These are phyloP conservation scores for Coryphaenoides rupestris DNA, from an alignment of 2,113 vertebrate species.

Conservation along the genomic window DNA sequence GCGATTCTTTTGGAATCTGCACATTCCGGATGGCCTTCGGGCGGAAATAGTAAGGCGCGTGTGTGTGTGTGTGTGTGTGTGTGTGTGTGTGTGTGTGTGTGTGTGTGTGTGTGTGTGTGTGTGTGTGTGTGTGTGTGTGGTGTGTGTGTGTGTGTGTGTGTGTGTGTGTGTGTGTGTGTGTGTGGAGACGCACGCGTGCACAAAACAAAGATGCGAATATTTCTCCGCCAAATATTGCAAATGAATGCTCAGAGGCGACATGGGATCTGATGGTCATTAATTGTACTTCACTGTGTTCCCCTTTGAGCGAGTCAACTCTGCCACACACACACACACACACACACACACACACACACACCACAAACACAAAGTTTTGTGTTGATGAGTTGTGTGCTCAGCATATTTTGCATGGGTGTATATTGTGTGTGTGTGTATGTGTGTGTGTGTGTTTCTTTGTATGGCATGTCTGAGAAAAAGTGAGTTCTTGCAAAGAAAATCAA, in stretches of 20 bases:
- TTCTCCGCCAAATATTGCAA: slow-evolving; percentile 63
- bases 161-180: neutral
- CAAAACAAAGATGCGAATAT: slow-evolving; percentile 47
- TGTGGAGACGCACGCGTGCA: neutral
- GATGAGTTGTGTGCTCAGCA: neutral
- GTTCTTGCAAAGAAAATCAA: no score
- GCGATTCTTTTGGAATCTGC: slow-evolving; percentile 65
- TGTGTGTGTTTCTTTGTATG: neutral
- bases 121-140: neutral
- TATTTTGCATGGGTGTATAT: neutral
- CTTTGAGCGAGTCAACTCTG: slow-evolving; percentile 26
- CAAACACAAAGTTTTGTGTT: slow-evolving; percentile 7
- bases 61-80: no score
- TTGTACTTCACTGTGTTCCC: slow-evolving; percentile 34
- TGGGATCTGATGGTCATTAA: slow-evolving; percentile 54
- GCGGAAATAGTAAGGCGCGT: slow-evolving; percentile 46
- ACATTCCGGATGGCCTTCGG: slow-evolving; percentile 59
- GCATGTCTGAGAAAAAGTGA: no score
- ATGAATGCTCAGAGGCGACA: slow-evolving; percentile 63
- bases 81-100: neutral
- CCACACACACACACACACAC: slow-evolving; percentile 19
- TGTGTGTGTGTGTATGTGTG: slow-evolving; percentile 5
- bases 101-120: neutral
- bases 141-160: neutral
- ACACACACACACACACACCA: slow-evolving; percentile 14